phyloP scores from a whole-genome alignment of 2,797 vertebrate genomes.

The Tenualosa thibaudeaui region DNA sequence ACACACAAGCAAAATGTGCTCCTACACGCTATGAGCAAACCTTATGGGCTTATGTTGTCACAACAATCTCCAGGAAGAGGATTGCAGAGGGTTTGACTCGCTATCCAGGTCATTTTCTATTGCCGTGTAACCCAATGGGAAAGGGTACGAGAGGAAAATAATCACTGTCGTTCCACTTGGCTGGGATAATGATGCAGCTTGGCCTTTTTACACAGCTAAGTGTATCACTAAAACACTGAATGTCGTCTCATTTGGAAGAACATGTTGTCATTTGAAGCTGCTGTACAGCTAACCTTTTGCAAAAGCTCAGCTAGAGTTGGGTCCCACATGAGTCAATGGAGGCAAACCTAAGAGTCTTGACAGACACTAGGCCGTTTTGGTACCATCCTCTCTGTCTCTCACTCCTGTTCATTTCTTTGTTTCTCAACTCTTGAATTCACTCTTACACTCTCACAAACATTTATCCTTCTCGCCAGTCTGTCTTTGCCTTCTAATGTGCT shows the following conservation, averaged over 20 bases:
- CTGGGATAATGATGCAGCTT: neutral
- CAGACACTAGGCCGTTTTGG: neutral
- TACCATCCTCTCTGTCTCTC: conserved; percentile 24
- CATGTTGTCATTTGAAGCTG: conserved; percentile 53
- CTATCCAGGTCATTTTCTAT: neutral
- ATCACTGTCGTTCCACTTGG: conserved; percentile 7
- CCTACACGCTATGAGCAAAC: neutral
- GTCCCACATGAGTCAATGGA: conserved; percentile 61
- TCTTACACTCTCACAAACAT: neutral
- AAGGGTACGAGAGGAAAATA: neutral
- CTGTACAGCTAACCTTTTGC: conserved; percentile 62
- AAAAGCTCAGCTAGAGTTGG: conserved; percentile 67
- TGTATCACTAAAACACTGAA: neutral
- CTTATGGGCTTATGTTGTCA: neutral
- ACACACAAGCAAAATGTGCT: neutral
- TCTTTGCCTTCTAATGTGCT: neutral
- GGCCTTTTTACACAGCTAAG: neutral
- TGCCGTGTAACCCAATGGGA: neutral
- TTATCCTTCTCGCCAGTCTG: neutral
- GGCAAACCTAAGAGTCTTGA: conserved; percentile 48
- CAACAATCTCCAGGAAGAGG: neutral
- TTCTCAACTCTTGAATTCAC: neutral
- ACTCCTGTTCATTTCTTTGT: conserved; percentile 29
- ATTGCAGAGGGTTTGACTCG: neutral
- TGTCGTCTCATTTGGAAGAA: neutral